These are phyloP conservation scores for Pseudomugil gertrudae DNA, from an alignment of 2,797 vertebrate genomes.

Conservation along the genomic window DNA sequence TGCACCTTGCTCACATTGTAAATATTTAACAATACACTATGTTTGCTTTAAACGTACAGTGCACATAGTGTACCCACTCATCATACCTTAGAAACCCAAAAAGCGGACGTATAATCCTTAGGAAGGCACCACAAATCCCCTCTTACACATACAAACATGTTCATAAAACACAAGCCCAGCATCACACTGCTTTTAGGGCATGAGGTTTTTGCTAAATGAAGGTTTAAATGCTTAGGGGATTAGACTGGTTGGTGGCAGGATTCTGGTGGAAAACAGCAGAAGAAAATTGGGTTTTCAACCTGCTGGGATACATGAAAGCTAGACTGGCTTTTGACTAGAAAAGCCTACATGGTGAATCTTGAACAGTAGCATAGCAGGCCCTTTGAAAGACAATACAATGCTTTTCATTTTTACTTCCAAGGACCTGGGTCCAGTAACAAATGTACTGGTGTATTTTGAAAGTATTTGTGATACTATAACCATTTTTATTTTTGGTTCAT, in stretches of 20 bases:
- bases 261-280: constrained; percentile 32
- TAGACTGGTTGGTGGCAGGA: constrained; percentile 54
- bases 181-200: constrained; percentile 65
- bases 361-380: constrained; percentile 8
- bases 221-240: constrained; percentile 64
- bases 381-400: not conserved
- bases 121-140: constrained; percentile 44
- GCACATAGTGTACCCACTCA: not conserved
- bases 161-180: constrained; percentile 38
- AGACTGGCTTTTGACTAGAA: constrained; percentile 39
- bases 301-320: constrained; percentile 21
- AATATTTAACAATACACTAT: not conserved
- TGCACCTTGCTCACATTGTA: not conserved
- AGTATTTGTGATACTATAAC: not conserved
- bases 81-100: constrained; percentile 33
- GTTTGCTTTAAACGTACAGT: not conserved
- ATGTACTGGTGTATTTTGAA: not conserved
- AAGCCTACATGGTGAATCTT: constrained; percentile 10
- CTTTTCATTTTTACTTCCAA: not conserved
- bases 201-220: constrained; percentile 70
- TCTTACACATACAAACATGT: constrained; percentile 53
- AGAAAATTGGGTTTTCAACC: constrained; percentile 30
- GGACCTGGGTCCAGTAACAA: not conserved
- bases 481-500: not conserved
- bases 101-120: constrained; percentile 53